Percentiles rank a stretch among this genome's conserved stretches.
phyloP scores from a whole-genome alignment of 2,888 invertebrate genomes.

The Pyrocoelia pectoralis region DNA sequence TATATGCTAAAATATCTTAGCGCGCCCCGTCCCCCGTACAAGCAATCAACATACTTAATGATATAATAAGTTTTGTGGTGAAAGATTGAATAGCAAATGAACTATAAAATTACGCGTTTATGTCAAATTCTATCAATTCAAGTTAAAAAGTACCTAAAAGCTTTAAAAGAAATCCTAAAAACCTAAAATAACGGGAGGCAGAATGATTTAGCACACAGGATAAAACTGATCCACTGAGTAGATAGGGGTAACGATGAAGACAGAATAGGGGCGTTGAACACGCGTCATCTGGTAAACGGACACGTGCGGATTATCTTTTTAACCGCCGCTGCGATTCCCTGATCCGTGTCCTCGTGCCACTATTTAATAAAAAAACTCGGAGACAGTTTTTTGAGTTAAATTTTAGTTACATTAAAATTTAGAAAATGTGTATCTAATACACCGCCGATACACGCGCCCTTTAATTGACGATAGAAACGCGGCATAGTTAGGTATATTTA shows the following conservation, averaged over 20 bases:
- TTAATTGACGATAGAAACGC: no score
- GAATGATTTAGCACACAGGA: slow-evolving; percentile 36
- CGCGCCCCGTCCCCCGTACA: no score
- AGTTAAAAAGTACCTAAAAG: not conserved
- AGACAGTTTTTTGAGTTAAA: not conserved
- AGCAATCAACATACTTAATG: no score
- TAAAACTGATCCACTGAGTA: slow-evolving; percentile 30
- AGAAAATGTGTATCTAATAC: not conserved
- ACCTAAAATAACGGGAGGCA: slow-evolving; percentile 25
- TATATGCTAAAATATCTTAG: no score
- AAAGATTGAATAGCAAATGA: not conserved
- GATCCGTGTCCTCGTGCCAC: slow-evolving; percentile 43
- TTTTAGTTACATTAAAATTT: not conserved
- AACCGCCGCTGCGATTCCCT: slow-evolving; percentile 47
- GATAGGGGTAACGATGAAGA: slow-evolving; percentile 38
- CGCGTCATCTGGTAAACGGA: slow-evolving; percentile 51
- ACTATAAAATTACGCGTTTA: not conserved
- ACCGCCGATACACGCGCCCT: no score
- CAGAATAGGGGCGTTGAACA: slow-evolving; percentile 38
- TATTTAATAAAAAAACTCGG: not conserved
- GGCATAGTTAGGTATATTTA: no score
- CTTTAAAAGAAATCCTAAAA: slow-evolving; percentile 19
- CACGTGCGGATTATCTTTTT: slow-evolving; percentile 45
- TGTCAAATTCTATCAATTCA: not conserved
- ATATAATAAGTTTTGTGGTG: no score